Evolutionary conservation across 2,113 vertebrate species (phyloP).

Genomic region (Tylochromis polylepis): DNA sequence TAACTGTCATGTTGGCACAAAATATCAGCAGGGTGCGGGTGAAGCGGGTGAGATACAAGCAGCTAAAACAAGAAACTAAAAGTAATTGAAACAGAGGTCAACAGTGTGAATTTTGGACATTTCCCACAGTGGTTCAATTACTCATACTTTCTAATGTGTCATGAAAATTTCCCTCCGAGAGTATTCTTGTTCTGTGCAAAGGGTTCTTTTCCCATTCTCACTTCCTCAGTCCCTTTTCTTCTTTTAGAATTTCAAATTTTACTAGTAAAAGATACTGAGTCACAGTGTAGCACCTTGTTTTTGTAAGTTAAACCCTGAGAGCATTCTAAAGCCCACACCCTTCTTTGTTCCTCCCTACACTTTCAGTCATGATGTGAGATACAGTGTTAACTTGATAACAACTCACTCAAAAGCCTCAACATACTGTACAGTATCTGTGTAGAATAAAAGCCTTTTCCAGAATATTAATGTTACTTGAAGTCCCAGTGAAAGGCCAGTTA

Average conservation of each 20-base stretch:
- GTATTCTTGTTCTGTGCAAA: neutral
- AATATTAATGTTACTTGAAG: neutral
- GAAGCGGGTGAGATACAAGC: neutral
- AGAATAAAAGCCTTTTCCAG: neutral
- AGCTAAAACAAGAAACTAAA: neutral
- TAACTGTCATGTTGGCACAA: neutral
- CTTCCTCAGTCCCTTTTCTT: neutral
- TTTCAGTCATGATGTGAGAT: neutral
- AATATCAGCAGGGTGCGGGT: neutral
- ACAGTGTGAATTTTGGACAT: neutral
- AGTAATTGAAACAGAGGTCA: neutral
- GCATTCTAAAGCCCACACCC: neutral
- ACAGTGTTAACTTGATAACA: neutral
- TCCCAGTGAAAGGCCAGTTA: neutral
- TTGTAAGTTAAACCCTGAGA: fast-evolving
- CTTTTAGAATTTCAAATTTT: neutral
- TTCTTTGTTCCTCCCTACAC: neutral
- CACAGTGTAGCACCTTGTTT: neutral
- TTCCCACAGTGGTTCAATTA: neutral
- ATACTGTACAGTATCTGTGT: neutral
- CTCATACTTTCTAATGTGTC: neutral
- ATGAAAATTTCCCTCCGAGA: neutral
- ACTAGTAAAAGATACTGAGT: neutral
- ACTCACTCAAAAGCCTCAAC: neutral
- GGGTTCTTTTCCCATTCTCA: neutral